Evolutionary conservation across 2,888 invertebrate genomes (phyloP).

Genomic region (Seira musarum): DNA sequence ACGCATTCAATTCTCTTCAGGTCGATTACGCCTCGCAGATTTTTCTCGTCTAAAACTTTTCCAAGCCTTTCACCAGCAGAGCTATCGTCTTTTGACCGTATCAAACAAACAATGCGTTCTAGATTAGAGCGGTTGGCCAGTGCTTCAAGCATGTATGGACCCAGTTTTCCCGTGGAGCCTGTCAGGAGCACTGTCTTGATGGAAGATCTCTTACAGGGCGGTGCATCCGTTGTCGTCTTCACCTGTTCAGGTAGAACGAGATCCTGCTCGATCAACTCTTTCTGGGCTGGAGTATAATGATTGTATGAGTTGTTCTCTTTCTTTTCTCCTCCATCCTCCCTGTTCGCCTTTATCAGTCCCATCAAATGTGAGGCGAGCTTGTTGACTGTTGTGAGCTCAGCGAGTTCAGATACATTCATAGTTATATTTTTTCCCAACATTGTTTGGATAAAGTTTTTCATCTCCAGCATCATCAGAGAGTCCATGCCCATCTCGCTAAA

Average conservation of each 20-base stretch:
- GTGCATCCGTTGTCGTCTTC: not conserved
- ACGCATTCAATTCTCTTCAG: slow-evolving; percentile 42
- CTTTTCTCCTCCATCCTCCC: slow-evolving; percentile 29
- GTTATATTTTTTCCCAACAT: slow-evolving; percentile 59
- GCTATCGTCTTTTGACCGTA: slow-evolving; percentile 50
- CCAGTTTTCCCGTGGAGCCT: slow-evolving; percentile 61
- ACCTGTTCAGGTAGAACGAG: slow-evolving; percentile 53
- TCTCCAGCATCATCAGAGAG: slow-evolving; percentile 59
- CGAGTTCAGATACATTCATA: slow-evolving; percentile 51
- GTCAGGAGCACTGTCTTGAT: slow-evolving; percentile 59
- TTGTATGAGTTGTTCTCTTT: slow-evolving; percentile 22
- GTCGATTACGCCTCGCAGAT: slow-evolving; percentile 46
- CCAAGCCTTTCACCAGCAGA: slow-evolving; percentile 44
- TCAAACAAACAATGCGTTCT: slow-evolving; percentile 51
- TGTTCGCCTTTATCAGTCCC: slow-evolving; percentile 37
- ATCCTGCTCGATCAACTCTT: slow-evolving; percentile 46
- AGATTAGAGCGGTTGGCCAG: slow-evolving; percentile 29
- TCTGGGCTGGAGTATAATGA: slow-evolving; percentile 25
- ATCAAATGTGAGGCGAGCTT: slow-evolving; percentile 48
- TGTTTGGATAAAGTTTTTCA: slow-evolving; percentile 59
- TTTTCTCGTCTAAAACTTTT: slow-evolving; percentile 46
- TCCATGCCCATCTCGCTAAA: slow-evolving; percentile 60
- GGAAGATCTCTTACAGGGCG: slow-evolving; percentile 35
- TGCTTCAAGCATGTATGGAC: slow-evolving; percentile 52
- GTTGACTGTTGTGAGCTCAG: slow-evolving; percentile 44